phyloP scores from a whole-genome alignment of 2,113 vertebrate genomes.

The Psilopsiagon aymara region DNA sequence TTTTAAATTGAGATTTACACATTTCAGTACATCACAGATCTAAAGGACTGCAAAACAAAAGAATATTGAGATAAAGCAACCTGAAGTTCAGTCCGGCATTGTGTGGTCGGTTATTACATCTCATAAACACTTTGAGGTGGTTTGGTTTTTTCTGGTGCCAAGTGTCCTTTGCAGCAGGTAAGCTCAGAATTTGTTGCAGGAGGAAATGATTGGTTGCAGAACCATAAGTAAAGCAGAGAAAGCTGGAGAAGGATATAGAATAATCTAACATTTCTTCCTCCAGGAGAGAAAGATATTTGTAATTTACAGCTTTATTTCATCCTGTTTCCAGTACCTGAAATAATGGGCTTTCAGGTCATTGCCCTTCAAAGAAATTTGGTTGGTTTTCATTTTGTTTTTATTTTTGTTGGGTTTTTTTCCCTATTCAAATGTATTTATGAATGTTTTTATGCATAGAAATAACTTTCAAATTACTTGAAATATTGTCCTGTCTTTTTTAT shows the following conservation, averaged over 20 bases:
- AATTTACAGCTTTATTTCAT: not conserved
- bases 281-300: not conserved
- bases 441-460: not conserved
- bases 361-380: not conserved
- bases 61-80: not conserved
- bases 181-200: not conserved
- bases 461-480: not conserved
- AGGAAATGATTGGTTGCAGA: not conserved
- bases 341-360: not conserved
- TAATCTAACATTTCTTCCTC: not conserved
- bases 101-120: accelerated
- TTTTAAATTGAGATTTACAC: not conserved
- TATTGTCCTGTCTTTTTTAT: not conserved
- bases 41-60: not conserved
- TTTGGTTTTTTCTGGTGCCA: not conserved
- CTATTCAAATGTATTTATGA: not conserved
- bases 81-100: not conserved
- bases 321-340: not conserved
- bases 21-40: not conserved
- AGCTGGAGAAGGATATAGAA: not conserved
- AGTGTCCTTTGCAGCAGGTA: not conserved
- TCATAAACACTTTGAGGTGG: not conserved
- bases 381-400: too few species aligned
- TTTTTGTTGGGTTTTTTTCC: too few species aligned
- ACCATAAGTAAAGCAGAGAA: not conserved